phyloP scores from a whole-genome alignment of 2,888 invertebrate species.

The Cosmorhoe ocellata region DNA sequence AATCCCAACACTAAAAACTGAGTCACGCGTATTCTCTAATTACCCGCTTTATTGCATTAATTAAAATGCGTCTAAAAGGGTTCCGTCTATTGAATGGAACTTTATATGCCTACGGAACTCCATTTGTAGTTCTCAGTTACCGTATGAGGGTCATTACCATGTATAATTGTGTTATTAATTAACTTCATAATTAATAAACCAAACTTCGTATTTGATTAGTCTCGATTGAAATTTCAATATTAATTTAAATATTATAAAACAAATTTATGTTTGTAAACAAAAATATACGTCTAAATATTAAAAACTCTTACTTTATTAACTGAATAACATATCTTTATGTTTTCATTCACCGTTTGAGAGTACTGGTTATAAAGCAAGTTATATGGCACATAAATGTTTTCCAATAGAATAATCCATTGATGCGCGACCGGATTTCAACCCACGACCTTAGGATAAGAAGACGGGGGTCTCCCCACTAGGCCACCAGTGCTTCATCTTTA shows the following conservation, averaged over 20 bases:
- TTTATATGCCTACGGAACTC: conserved; percentile 47
- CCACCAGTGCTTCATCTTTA: too few species aligned
- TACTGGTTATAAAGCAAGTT: too few species aligned
- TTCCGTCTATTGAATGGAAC: conserved; percentile 68
- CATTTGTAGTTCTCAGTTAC: conserved; percentile 42
- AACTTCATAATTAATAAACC: conserved; percentile 3
- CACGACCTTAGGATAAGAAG: too few species aligned
- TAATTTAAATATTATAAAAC: not conserved
- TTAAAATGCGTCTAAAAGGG: conserved; percentile 76
- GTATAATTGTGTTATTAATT: conserved; percentile 49
- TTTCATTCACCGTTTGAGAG: too few species aligned
- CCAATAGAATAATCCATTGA: too few species aligned
- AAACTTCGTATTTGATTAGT: conserved; percentile 10
- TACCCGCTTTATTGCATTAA: conserved; percentile 79
- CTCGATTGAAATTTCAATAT: not conserved
- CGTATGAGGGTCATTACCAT: conserved; percentile 69
- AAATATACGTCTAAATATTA: too few species aligned
- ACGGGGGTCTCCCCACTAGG: too few species aligned
- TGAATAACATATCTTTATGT: too few species aligned
- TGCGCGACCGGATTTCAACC: too few species aligned
- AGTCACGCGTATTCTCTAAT: conserved; percentile 73
- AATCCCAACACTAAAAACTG: conserved; percentile 44
- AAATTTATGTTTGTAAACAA: too few species aligned
- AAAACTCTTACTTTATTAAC: too few species aligned
- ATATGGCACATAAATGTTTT: too few species aligned